Base-by-base conservation (phyloP, 2,888 invertebrate genomes). In the Stenodema calcarata region DNA sequence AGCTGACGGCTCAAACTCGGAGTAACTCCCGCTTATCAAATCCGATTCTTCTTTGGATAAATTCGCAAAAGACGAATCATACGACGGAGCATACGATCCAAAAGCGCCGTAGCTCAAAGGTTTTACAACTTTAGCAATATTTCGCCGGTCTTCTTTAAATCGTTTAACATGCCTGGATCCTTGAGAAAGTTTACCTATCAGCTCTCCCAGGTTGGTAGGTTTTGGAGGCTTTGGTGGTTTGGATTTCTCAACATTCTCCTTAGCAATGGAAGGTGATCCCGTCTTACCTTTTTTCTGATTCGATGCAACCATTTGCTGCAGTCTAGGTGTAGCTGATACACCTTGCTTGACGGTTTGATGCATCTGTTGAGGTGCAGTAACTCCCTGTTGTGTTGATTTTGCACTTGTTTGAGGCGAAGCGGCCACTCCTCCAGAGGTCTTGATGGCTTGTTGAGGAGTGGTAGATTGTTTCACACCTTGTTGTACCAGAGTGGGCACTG, bases 21-120 rank as follows among this genome's bases (percentile, higher is more conserved):
- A 99, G 90, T 99, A 97, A 0, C 98, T 98, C 88, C 96, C 95
- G 90, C 96, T 94, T 0, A 99, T 94, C 89, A 99, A 91, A 90
- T 98, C 98, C 0, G 97, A 96, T 91, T 99, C 98, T 88, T 97
- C 97, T 91, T 97, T 96, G 41, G 95, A 96, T 87, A 99, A 92
- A 90, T 97, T 98, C 0, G 99, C 95, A 92, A 99, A 99, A 9
- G 98, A 97, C 0, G 98, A 98, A 92, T 99, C 99, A 91, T 97
- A 98, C 50, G 95, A 94, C 0, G 99, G 99, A 3, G 98, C 99
- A 92, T 98, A 98, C 0, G 98, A 98, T 16, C 97, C 95, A 92
- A 97, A 99, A 0, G 98, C 96, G 0, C 99, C 99, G 91, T 99
- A 99, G 91, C 96, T 95, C 9, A 98, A 92, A 0, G 98, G 96